Base-by-base conservation (phyloP, 2,888 invertebrate species). In the Stegophylla sp. region DNA sequence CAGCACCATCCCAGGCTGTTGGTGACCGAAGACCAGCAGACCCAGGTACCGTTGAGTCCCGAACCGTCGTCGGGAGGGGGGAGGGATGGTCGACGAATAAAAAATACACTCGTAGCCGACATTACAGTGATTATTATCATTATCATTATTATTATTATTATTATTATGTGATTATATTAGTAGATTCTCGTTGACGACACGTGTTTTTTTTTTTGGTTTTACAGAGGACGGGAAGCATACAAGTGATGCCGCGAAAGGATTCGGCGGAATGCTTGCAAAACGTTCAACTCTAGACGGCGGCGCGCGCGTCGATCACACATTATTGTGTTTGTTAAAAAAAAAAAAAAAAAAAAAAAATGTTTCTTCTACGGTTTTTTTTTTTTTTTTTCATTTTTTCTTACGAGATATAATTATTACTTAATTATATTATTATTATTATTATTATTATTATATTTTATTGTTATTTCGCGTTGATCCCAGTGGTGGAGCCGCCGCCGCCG, bases 11-110 rank as follows among this genome's bases (percentile, higher is more conserved):
- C 79, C 7, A 61, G 69, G n/a, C 48, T 79, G n/a, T 41, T 79
- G 48, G 79, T 79, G 41, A 79, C 71, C 48, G 79, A 79, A 34
- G 79, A 79, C 20, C 69, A 34, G 0, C 79, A 79, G 61, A 79
- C 71, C 3, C 79, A 79, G 41, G 69, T 79, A 26, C 51, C 51
- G 10, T 0, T 4, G 0, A 13, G n/a, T n/a, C n/a, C 2, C 20
- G 20, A 34, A n/a, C 10, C 12, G 9, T 7, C 23, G 20, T 26
- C 26, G 59, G 26, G 17, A 4, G 1, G 23, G 0, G 10, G 23
- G 5, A 1, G 20, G n/a, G 53, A 1, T 9, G 10, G n/a, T 43
- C n/a, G n/a, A n/a, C n/a, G n/a, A n/a, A n/a, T n/a, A n/a, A n/a
- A n/a, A n/a, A n/a, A n/a, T n/a, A n/a, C n/a, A n/a, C n/a, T n/a